Conservation (phyloP, 2,113 vertebrate species). For the Peromyscus californicus region DNA sequence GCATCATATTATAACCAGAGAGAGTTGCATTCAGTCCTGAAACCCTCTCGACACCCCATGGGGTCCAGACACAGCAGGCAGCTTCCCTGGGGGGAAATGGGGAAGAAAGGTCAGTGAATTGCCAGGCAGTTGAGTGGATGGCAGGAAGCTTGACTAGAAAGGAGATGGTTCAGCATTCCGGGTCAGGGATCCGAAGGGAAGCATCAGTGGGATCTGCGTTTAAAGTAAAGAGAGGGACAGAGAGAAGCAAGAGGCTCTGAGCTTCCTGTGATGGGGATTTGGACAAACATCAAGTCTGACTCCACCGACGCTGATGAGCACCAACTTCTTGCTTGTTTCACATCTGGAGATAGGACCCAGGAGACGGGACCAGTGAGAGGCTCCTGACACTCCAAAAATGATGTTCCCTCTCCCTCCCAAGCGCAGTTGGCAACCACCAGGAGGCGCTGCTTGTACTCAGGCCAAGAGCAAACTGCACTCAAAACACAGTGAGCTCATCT, state of each 20-base stretch:
- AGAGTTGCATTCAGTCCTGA: constrained; percentile 41
- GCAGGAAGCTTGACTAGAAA: background rate
- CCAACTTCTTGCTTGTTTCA: too few relatives aligned
- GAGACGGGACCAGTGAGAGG: background rate
- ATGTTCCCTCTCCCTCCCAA: background rate
- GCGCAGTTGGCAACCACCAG: background rate
- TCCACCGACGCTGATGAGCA: fast-evolving
- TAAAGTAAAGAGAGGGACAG: background rate
- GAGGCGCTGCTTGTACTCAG: background rate
- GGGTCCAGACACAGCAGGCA: constrained; percentile 33
- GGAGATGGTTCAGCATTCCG: background rate
- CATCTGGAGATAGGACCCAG: background rate
- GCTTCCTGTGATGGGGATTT: background rate
- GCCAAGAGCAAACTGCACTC: fast-evolving
- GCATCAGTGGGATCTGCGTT: constrained; percentile 1
- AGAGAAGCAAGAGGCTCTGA: background rate
- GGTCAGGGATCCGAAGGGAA: background rate
- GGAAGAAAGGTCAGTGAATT: constrained; percentile 56
- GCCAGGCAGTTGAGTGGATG: background rate
- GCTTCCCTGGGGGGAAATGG: background rate
- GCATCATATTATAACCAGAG: constrained; percentile 66
- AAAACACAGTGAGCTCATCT: background rate
- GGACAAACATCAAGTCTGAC: background rate
- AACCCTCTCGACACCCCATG: constrained; percentile 63
- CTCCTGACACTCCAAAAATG: background rate